phyloP scores from a whole-genome alignment of 2,113 vertebrate genomes.

The Carassius auratus region DNA sequence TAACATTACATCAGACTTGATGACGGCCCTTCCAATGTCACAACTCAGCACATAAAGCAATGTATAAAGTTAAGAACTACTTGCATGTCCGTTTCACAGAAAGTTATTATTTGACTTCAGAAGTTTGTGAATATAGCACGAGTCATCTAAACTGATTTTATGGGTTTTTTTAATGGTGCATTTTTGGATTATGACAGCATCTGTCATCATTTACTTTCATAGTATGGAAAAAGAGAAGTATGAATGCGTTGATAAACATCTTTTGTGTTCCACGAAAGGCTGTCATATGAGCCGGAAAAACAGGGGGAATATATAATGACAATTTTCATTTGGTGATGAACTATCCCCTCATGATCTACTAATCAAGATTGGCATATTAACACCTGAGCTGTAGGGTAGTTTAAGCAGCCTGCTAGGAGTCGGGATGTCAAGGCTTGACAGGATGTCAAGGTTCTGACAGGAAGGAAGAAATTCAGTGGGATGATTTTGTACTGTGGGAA shows the following conservation, averaged over 20 bases:
- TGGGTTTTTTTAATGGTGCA: neutral
- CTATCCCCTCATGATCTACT: neutral
- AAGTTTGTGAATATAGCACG: neutral
- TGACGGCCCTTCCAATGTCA: neutral
- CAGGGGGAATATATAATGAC: neutral
- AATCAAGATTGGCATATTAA: neutral
- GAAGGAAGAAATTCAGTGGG: constrained; percentile 20
- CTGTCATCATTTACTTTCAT: neutral
- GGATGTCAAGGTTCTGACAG: constrained; percentile 29
- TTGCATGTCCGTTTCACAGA: neutral
- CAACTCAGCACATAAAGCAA: neutral
- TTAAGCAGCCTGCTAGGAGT: neutral
- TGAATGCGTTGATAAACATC: neutral
- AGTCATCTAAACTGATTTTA: neutral
- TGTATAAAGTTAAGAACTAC: neutral
- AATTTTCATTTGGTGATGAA: neutral
- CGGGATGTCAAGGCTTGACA: constrained; percentile 12
- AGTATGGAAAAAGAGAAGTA: neutral
- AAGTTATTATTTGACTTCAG: neutral
- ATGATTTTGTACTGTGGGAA: constrained; percentile 68
- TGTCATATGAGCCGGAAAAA: neutral
- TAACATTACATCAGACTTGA: neutral
- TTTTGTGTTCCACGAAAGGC: neutral
- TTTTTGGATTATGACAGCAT: neutral
- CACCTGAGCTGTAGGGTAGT: neutral